phyloP scores from a whole-genome alignment of 2,797 vertebrate genomes.

The Thripadectes ignobilis region DNA sequence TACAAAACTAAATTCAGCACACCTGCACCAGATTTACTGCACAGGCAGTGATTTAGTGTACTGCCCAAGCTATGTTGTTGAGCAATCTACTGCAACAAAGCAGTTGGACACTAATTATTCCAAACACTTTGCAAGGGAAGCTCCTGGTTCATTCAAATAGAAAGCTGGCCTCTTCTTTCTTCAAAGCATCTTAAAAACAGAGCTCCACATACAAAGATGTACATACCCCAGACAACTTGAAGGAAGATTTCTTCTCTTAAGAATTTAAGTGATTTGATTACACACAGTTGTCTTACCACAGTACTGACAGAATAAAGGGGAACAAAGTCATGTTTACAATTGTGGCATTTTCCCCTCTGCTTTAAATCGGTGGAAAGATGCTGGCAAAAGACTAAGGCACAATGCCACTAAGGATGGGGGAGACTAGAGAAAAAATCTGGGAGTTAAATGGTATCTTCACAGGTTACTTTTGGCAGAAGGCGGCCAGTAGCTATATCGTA shows the following conservation, averaged over 20 bases:
- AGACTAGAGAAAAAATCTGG: slow-evolving; percentile 43
- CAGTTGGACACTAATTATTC: background rate
- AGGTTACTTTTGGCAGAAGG: slow-evolving; percentile 48
- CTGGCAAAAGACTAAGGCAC: slow-evolving; percentile 19
- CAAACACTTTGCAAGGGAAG: background rate
- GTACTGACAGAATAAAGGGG: background rate
- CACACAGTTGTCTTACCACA: background rate
- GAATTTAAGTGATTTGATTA: background rate
- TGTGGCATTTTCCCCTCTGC: accelerated
- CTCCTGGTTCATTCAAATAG: background rate
- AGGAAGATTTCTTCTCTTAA: background rate
- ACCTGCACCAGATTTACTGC: background rate
- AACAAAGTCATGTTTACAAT: background rate
- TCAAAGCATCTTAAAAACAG: background rate
- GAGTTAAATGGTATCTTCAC: slow-evolving; percentile 51
- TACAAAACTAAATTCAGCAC: background rate
- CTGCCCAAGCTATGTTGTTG: background rate
- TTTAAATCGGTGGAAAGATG: slow-evolving; percentile 35
- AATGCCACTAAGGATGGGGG: background rate
- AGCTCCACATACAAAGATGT: background rate
- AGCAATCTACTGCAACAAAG: background rate
- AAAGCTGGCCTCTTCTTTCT: background rate
- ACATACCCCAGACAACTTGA: background rate
- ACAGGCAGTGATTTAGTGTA: background rate
- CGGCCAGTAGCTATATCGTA: slow-evolving; percentile 23